Evolutionary conservation across 2,888 invertebrate species (phyloP).

Genomic region (Rhabditoides inermis): DNA sequence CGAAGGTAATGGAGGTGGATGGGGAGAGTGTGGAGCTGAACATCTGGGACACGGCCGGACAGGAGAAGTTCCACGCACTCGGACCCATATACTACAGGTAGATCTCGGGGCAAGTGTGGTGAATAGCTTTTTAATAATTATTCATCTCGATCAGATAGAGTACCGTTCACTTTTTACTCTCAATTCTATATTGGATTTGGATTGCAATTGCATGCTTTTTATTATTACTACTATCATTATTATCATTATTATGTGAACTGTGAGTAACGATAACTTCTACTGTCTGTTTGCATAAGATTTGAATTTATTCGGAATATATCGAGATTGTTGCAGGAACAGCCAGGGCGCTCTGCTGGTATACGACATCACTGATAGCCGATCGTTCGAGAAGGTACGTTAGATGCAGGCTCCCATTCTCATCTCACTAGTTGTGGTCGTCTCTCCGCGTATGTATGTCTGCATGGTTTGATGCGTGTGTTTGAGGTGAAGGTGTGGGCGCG

Average conservation of each 20-base stretch:
- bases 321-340: constrained; percentile 57
- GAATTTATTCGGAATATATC: not conserved
- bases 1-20: constrained; percentile 81
- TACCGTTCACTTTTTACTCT: too few species aligned
- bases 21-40: constrained; percentile 80
- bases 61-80: constrained; percentile 89
- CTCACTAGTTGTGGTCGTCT: too few species aligned
- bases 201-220: too few species aligned
- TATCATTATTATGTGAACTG: not conserved
- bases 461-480: constrained; percentile 42
- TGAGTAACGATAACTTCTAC: not conserved
- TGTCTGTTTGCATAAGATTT: not conserved
- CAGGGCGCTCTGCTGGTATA: constrained; percentile 95
- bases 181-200: too few species aligned
- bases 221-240: too few species aligned
- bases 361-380: constrained; percentile 92
- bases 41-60: constrained; percentile 97
- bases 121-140: too few species aligned
- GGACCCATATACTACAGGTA: constrained; percentile 96
- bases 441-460: too few species aligned
- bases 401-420: too few species aligned
- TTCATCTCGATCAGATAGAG: too few species aligned
- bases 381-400: constrained; percentile 67
- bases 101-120: too few species aligned
- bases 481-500: constrained; percentile 96